Conservation (phyloP, 2,797 vertebrate genomes). For the Anas bahamensis region DNA sequence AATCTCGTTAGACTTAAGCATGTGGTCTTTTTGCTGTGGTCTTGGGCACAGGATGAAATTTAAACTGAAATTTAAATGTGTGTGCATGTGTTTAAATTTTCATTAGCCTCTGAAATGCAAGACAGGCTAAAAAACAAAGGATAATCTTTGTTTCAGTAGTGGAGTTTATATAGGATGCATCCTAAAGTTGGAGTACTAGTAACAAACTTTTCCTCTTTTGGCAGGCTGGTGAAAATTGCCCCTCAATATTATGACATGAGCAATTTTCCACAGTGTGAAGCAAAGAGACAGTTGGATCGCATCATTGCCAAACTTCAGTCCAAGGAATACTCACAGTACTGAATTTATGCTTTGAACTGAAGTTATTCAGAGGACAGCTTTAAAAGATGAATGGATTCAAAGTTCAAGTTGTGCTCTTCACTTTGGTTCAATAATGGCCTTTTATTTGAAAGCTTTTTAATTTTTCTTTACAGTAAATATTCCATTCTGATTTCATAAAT, state of each 20-base stretch:
- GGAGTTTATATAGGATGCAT: neutral
- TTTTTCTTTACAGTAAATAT: conserved; percentile 90
- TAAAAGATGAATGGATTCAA: conserved; percentile 80
- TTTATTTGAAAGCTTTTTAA: conserved; percentile 90
- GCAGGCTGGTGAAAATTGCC: conserved; percentile 96
- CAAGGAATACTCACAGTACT: conserved; percentile 97
- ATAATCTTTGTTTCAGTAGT: neutral
- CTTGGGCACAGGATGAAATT: neutral
- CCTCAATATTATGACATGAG: conserved; percentile 98
- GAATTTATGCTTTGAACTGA: conserved; percentile 80
- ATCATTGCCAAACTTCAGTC: conserved; percentile 95
- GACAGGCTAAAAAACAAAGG: neutral
- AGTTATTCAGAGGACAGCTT: conserved; percentile 82
- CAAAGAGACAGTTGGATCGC: conserved; percentile 96
- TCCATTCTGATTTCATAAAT: conserved; percentile 91
- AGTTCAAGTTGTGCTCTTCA: conserved; percentile 88
- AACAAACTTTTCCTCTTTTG: conserved; percentile 67
- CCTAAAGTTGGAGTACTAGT: conserved; percentile 18
- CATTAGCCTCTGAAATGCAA: neutral
- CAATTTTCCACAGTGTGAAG: conserved; percentile 98
- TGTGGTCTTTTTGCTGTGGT: neutral
- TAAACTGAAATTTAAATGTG: neutral
- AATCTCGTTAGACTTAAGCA: rapidly evolving
- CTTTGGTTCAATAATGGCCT: conserved; percentile 86
- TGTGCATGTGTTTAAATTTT: neutral